Conservation (phyloP, 2,797 vertebrate species). For the Argyrosomus regius region DNA sequence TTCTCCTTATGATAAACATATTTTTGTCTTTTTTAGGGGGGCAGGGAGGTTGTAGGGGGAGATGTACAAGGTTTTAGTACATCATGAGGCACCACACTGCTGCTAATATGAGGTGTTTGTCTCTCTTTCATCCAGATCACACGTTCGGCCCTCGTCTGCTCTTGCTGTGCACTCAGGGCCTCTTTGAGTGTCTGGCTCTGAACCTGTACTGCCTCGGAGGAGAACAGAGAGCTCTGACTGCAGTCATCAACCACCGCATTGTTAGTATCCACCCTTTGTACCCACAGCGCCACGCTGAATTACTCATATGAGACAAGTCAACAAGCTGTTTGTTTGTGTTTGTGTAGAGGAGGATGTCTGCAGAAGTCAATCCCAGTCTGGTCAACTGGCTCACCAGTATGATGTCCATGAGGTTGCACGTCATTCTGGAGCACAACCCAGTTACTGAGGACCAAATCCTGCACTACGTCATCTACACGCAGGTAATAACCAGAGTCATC, state of each 20-base stretch:
- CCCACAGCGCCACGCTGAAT: no score
- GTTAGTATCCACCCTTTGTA: slow-evolving; percentile 76
- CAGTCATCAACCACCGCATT: slow-evolving; percentile 90
- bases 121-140: slow-evolving; percentile 76
- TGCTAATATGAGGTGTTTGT: neutral
- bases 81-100: neutral
- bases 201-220: slow-evolving; percentile 90
- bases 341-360: slow-evolving; percentile 89
- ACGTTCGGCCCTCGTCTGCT: slow-evolving; percentile 88
- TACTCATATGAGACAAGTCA: neutral
- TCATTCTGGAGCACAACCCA: slow-evolving; percentile 90
- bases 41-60: no score
- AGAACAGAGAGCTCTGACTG: slow-evolving; percentile 88
- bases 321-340: slow-evolving; percentile 14
- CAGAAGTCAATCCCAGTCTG: slow-evolving; percentile 89
- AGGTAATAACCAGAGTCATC: slow-evolving; percentile 49
- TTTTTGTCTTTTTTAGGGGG: no score
- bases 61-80: no score
- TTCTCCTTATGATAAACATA: no score
- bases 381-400: slow-evolving; percentile 92
- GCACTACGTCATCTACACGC: slow-evolving; percentile 82
- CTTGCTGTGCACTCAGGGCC: slow-evolving; percentile 89
- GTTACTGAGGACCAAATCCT: slow-evolving; percentile 89
- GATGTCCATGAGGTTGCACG: slow-evolving; percentile 90
- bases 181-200: slow-evolving; percentile 93